Conservation (phyloP, 2,113 vertebrate genomes). For the Muntiacus muntjak region DNA sequence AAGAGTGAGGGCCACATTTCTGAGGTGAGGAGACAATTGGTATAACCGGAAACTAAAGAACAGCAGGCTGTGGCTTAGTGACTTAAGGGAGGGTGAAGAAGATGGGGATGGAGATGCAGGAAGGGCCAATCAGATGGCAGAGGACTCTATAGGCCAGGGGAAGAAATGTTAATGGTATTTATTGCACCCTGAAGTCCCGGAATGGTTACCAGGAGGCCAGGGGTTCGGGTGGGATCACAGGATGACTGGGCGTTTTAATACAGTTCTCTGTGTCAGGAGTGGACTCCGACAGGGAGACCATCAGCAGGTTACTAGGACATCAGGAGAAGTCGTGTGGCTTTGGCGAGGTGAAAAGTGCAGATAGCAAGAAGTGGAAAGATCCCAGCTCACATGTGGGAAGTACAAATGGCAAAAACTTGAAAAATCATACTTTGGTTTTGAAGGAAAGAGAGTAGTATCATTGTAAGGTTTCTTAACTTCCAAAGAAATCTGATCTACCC, state of each 20-base stretch:
- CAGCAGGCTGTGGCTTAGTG: too few species aligned
- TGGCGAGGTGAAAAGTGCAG: not conserved
- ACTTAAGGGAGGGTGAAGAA: not conserved
- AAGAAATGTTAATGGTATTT: not conserved
- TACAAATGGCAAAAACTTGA: not conserved
- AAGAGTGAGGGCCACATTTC: not conserved
- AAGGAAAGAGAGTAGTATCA: not conserved
- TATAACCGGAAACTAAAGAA: not conserved
- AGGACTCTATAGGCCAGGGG: not conserved
- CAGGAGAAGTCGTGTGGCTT: not conserved
- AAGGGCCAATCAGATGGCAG: not conserved
- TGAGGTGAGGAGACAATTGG: not conserved
- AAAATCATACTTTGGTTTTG: not conserved
- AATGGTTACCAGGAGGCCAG: not conserved
- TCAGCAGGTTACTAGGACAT: not conserved
- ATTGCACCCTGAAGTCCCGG: not conserved
- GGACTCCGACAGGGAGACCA: not conserved
- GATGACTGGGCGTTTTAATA: not conserved
- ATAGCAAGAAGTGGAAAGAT: not conserved
- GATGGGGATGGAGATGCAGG: not conserved
- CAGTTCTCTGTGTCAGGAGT: not conserved
- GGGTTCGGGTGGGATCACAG: rapidly evolving
- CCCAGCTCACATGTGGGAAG: not conserved
- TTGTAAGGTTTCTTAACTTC: not conserved
- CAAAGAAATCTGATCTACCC: not conserved